Base-by-base conservation (phyloP, 2,113 vertebrate genomes). In the Anguilla japonica region DNA sequence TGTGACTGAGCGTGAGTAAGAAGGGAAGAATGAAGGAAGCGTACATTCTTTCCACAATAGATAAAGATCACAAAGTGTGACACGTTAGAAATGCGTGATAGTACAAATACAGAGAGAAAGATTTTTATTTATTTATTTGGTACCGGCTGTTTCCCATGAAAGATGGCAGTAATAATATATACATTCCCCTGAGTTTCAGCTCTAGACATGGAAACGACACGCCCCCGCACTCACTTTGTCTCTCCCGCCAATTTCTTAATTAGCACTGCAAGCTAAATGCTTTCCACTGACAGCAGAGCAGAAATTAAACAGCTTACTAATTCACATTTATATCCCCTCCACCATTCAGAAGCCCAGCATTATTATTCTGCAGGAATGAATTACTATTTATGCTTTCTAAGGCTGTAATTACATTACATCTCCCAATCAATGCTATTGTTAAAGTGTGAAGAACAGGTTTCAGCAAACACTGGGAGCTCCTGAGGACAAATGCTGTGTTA, bases 231-330 rank as follows among this genome's bases (percentile, higher is more conserved):
- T 46, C 53, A 53, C 83, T 11, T 50, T 29, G 53, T 86, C 83
- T 41, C 60, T 85, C 57, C 41, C 86, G 46, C 87, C 87, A 88
- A 79, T 85, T 88, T 86, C 50, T 83, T 85, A 84, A 84, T 87
- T 85, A 88, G 56, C 78, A 20, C 88, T 81, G 18, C 7, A 63
- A 15, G 81, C 34, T 50, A 80, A 78, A 78, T 53, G 16, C 1
- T 26, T 26, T n/a, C 13, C 41, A 71, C 11, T 43, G 79, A 29
- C 22, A 81, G 85, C 79, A n/a, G 39, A 63, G 26, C 34, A 82
- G 85, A 81, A 67, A 29, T 26, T 5, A 86, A 80, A 60, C 14
- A 46, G 53, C 79, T 67, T 41, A 9, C 22, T 4, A 14, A 86
- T 63, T 43, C 85, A 22, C 41, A 26, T 26, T 67, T 26, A 11